Conservation (phyloP, 2,888 invertebrate genomes). For the Ophion slaviceki region DNA sequence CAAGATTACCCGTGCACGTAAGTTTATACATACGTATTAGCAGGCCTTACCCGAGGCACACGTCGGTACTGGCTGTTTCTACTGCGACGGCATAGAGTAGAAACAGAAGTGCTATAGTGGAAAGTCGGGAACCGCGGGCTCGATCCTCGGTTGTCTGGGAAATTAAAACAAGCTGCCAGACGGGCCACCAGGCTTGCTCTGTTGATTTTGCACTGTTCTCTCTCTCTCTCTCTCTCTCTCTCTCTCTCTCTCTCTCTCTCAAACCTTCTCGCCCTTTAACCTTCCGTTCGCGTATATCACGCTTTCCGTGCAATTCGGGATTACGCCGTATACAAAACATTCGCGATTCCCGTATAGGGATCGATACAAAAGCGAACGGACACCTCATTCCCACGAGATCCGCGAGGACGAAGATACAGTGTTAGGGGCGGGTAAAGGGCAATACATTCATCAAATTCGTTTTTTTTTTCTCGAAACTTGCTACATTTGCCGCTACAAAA, state of each 20-base stretch:
- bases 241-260: background rate
- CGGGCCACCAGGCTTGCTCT: constrained; percentile 73
- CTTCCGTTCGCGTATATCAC: constrained; percentile 23
- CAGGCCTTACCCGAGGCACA: background rate
- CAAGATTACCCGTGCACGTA: background rate
- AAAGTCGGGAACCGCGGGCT: constrained; percentile 48
- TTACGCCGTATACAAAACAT: background rate
- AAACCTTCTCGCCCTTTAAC: background rate
- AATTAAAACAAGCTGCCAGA: constrained; percentile 81
- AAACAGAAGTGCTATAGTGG: constrained; percentile 37
- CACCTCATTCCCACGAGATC: background rate
- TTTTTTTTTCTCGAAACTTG: background rate
- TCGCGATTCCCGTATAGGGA: background rate
- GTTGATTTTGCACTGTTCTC: constrained; percentile 66
- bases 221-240: background rate
- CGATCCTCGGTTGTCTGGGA: constrained; percentile 77
- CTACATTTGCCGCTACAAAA: too few species aligned
- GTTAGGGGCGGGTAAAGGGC: background rate
- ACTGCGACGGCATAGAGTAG: constrained; percentile 5
- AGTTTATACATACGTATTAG: constrained; percentile 7
- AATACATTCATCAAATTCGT: background rate
- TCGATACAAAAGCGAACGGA: constrained; percentile 19
- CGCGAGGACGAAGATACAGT: background rate
- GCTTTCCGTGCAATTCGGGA: background rate
- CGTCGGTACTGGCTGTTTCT: constrained; percentile 18